Evolutionary conservation across 2,797 vertebrate genomes (phyloP).

Genomic region (Lophotriccus pileatus): DNA sequence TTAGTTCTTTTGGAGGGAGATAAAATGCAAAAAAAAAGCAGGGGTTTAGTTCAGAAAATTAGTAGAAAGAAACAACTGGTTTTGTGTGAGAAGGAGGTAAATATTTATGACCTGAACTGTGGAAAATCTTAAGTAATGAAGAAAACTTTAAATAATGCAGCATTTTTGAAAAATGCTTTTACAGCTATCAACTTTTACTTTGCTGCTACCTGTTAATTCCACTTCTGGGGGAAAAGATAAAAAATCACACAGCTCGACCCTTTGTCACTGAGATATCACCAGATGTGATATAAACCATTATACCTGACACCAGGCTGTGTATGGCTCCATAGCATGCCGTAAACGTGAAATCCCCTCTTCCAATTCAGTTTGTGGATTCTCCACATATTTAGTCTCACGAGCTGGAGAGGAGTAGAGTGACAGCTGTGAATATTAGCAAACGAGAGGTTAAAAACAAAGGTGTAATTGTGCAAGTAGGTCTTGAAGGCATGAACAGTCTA

Average conservation of each 20-base stretch:
- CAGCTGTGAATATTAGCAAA: slow-evolving; percentile 79
- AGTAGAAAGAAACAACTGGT: neutral
- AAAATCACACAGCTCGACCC: neutral
- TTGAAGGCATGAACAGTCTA: slow-evolving; percentile 14
- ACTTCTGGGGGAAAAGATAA: neutral
- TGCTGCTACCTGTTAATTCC: neutral
- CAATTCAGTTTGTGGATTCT: slow-evolving; percentile 76
- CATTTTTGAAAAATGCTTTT: neutral
- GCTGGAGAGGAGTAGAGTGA: slow-evolving; percentile 87
- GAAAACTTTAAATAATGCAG: neutral
- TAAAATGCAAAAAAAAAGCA: neutral
- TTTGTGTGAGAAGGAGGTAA: neutral
- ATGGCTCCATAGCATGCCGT: slow-evolving; percentile 81
- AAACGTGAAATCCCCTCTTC: slow-evolving; percentile 82
- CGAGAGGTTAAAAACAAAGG: slow-evolving; percentile 53
- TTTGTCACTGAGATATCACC: neutral
- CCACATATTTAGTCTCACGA: slow-evolving; percentile 67
- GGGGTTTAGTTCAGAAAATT: neutral
- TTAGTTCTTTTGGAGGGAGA: neutral
- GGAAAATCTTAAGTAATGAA: neutral
- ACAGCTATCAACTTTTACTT: neutral
- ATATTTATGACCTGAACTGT: neutral
- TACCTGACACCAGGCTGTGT: slow-evolving; percentile 85
- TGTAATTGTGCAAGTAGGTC: slow-evolving; percentile 10
- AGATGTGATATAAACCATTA: neutral